Percentiles rank a stretch among this genome's conserved stretches.
These are phyloP conservation scores for Ia io DNA, from an alignment of 2,113 vertebrate genomes.

Conservation along the genomic window DNA sequence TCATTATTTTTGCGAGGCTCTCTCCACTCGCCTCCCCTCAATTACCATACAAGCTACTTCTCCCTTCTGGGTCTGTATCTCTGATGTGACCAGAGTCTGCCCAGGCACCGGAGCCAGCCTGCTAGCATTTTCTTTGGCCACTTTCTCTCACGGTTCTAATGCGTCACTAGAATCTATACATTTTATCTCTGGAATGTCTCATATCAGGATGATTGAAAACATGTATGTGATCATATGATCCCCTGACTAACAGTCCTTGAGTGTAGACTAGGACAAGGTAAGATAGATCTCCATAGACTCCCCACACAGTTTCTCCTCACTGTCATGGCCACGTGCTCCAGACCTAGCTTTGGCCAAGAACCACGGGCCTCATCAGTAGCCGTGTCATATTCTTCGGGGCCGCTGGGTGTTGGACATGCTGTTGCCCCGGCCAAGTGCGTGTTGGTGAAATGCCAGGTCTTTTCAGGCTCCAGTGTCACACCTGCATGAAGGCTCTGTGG, in stretches of 20 bases:
- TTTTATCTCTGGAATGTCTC: not conserved
- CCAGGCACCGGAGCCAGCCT: not conserved
- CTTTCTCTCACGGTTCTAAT: not conserved
- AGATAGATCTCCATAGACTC: not conserved
- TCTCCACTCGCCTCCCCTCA: not conserved
- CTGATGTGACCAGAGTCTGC: not conserved
- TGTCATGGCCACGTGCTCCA: fast-evolving
- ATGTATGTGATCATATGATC: not conserved
- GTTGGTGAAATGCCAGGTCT: not conserved
- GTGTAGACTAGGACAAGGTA: not conserved
- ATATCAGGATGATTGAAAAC: not conserved
- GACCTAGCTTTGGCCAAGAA: not conserved
- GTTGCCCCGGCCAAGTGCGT: not conserved
- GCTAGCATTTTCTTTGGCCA: not conserved
- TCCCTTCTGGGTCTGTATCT: not conserved
- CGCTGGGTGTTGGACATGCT: not conserved
- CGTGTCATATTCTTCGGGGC: not conserved
- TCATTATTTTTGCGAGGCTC: not conserved
- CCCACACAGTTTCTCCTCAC: not conserved
- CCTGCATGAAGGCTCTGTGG: not conserved
- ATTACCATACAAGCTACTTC: not conserved
- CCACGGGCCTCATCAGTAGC: not conserved
- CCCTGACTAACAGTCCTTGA: not conserved
- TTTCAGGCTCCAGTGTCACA: not conserved
- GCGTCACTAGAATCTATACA: not conserved